Evolutionary conservation across 2,113 vertebrate genomes (phyloP), one percentile per base, ranked within the genome.

Genomic region (Tragelaphus imberbis): DNA sequence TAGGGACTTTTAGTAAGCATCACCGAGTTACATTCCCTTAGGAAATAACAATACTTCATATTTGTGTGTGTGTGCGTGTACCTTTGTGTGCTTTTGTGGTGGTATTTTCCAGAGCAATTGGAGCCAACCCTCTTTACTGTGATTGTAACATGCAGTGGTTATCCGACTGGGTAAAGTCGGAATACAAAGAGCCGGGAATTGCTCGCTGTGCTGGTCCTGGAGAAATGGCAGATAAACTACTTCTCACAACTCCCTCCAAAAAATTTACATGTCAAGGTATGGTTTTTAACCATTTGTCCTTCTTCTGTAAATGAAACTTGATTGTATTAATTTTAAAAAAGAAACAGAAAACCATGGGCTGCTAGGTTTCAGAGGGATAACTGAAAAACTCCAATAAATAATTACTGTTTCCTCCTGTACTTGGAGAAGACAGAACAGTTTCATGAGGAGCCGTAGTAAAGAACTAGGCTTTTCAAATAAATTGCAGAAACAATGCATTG

Each of bases 91-190:
- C 81, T 75, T 91, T 82, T 49, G 84, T 97, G 95, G 87, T 97
- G 91, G 23, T 97, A 88, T 98, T 95, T 94, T 98, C 77, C 98
- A 99, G 99, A 77, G 99, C 99, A 87, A 99, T 99, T 91, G 99
- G 99, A 47, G 99, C 99, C 97, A 99, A 99, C 98, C 99, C 99
- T 84, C 99, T 99, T 95, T 99, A 99, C 97, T 99, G 99, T 97
- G 99, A 99, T 98, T 99, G 99, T 97, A 99, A 99, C 98, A 99
- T 99, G 99, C 99, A 99, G 98, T 99, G 99, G 99, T 98, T 99
- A 4, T 99, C 99, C 7, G 99, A 99, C 96, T 99, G 99, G 99
- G 99, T 99, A 44, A 99, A 99, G 98, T 99, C 99, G 0, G 99
- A 99, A 79, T 99, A 99, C 98, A 99, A 99, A 97, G 99, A 99